phyloP scores from a whole-genome alignment of 2,888 invertebrate species.

The Arenicola marina region DNA sequence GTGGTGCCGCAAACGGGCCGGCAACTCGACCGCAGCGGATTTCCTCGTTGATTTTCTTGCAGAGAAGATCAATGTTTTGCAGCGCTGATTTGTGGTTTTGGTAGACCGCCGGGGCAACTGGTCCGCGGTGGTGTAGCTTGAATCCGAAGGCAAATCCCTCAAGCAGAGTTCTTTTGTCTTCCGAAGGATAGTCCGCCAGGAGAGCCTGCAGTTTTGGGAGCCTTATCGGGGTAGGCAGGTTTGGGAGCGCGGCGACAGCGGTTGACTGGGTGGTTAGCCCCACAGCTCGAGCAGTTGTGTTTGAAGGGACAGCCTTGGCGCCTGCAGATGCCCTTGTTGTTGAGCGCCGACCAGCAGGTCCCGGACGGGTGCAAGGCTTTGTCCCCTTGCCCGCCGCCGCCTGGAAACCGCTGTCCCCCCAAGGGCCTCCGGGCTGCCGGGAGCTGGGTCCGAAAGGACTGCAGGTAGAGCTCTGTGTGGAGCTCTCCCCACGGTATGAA shows the following conservation, averaged over 20 bases:
- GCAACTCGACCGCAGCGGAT: too few species aligned
- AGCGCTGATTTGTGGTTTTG: too few species aligned
- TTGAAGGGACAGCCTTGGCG: not conserved
- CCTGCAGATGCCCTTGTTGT: not conserved
- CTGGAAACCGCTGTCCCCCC: too few species aligned
- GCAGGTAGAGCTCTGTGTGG: not conserved
- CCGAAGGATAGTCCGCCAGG: too few species aligned
- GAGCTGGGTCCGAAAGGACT: not conserved
- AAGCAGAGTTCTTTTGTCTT: too few species aligned
- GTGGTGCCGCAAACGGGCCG: not conserved
- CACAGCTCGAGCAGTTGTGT: not conserved
- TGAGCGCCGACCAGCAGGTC: not conserved
- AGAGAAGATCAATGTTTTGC: too few species aligned
- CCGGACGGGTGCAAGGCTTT: not conserved
- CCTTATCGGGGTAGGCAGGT: too few species aligned
- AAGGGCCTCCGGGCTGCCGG: not conserved
- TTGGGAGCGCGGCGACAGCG: not conserved
- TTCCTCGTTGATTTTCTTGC: too few species aligned
- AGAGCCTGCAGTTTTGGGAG: too few species aligned
- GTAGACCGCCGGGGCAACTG: too few species aligned
- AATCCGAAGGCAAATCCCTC: too few species aligned
- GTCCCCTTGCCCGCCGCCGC: not conserved
- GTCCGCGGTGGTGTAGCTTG: too few species aligned
- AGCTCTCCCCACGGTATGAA: not conserved
- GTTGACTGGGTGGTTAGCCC: not conserved